Evolutionary conservation across 2,113 vertebrate species (phyloP), one percentile per base, ranked within the genome.

Genomic region (Heliornis fulica): DNA sequence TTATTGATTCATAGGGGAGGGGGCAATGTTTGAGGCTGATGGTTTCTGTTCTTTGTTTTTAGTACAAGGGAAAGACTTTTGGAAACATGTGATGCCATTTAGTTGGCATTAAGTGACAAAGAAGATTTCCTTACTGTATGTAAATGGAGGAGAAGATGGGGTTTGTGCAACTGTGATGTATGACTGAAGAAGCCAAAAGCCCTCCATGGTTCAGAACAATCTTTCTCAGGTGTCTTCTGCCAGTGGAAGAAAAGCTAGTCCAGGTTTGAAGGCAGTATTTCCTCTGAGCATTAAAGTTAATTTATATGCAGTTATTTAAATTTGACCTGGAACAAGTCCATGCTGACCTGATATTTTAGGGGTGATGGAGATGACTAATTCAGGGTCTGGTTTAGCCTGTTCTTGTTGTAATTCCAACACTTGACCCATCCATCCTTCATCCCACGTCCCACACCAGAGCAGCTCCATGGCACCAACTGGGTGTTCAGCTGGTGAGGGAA

Each of bases 381-480:
- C 20, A 29, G 63, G 22, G 21, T 36, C 40, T 81, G 34, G 6
- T 68, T 51, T 26, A 75, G 11, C 18, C 53, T 76, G 1, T 56
- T 48, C 45, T 50, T 31, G 5, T 8, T 61, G 38, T n/a, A 31
- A 61, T 48, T 36, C 57, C 34, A 82, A 3, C 50, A 29, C 34
- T 21, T 32, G 14, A 9, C 17, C 61, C 9, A 0, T 59, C 50
- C 4, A 2, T n/a, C 46, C 54, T 74, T 63, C 2, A 3, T 51
- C 34, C 23, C 38, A 5, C 0, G 2, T 84, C 40, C 38, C 21
- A 25, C 19, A 8, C 48, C 0, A 2, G 25, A 2, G 7, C 10
- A 38, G 45, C 29, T n/a, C 31, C 4, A 0, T 15, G 48, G 80
- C 48, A 18, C 40, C 61, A 26, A 2, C 20, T 46, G 2, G 2